phyloP scores from a whole-genome alignment of 2,113 vertebrate genomes.

The Dasyprocta punctata region DNA sequence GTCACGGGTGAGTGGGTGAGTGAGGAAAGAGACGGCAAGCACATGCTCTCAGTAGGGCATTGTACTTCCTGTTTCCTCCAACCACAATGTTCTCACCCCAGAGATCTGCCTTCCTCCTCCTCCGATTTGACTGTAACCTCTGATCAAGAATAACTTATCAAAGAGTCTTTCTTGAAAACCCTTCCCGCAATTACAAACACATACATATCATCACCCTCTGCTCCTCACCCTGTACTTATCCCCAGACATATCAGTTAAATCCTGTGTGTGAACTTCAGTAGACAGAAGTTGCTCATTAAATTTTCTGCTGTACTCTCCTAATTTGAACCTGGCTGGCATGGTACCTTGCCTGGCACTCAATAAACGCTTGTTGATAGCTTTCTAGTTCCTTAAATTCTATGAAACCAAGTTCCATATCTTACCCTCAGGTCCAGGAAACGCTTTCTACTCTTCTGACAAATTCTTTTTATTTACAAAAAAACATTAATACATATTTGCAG shows the following conservation, averaged over 20 bases:
- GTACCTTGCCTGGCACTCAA: background rate
- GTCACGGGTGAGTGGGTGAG: background rate
- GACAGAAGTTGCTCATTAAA: background rate
- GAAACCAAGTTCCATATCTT: background rate
- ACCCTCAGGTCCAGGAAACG: slow-evolving; percentile 14
- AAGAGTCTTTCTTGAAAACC: background rate
- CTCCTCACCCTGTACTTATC: too few relatives aligned
- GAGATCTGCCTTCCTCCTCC: background rate
- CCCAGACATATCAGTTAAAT: background rate
- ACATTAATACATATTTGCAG: background rate
- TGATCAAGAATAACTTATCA: background rate
- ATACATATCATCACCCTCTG: background rate
- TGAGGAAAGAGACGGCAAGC: background rate
- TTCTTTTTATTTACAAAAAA: background rate
- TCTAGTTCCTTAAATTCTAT: background rate
- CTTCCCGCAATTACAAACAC: background rate
- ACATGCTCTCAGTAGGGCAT: background rate
- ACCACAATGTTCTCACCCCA: background rate
- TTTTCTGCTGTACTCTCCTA: background rate
- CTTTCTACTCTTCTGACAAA: background rate
- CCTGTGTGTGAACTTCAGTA: background rate
- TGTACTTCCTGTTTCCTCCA: background rate
- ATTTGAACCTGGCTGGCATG: background rate
- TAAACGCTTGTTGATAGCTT: background rate
- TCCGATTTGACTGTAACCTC: background rate